A percentile compares a stretch with the other conserved stretches of the same genome.
Conservation (phyloP, 1,140 invertebrate species). For the Ceratina australensis region DNA sequence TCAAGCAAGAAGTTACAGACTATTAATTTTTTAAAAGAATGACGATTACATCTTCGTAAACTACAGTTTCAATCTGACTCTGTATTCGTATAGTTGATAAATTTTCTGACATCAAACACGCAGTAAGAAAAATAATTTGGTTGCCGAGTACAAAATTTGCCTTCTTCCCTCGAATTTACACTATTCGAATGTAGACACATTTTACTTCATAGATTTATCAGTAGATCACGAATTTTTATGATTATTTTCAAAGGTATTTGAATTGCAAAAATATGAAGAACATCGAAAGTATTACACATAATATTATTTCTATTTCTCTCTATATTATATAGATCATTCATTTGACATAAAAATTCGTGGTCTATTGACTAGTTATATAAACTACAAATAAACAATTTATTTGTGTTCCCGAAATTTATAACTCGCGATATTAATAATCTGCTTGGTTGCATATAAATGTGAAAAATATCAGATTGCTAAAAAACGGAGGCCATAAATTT, state of each 20-base stretch:
- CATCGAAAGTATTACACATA: too few relatives aligned
- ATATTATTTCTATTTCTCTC: too few relatives aligned
- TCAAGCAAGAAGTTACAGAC: neutral
- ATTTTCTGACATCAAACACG: neutral
- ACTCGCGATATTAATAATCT: conserved; percentile 3
- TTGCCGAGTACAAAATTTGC: conserved; percentile 3
- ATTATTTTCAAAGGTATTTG: too few relatives aligned
- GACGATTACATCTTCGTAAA: neutral
- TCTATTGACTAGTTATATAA: neutral
- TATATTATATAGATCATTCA: too few relatives aligned
- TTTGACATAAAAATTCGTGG: too few relatives aligned
- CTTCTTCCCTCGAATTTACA: conserved; percentile 19
- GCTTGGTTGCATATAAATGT: neutral
- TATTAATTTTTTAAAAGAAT: neutral
- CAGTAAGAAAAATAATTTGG: conserved; percentile 12
- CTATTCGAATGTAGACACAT: neutral
- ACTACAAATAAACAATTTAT: neutral
- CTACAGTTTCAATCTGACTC: conserved; percentile 10
- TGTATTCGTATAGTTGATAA: conserved; percentile 26
- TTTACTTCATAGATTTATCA: too few relatives aligned
- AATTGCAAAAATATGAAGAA: neutral
- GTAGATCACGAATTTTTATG: too few relatives aligned
- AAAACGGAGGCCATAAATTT: conserved; percentile 8
- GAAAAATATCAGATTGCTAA: neutral
- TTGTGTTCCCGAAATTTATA: conserved; percentile 18